Conservation (phyloP, 2,797 vertebrate genomes). For the Smutsia gigantea region DNA sequence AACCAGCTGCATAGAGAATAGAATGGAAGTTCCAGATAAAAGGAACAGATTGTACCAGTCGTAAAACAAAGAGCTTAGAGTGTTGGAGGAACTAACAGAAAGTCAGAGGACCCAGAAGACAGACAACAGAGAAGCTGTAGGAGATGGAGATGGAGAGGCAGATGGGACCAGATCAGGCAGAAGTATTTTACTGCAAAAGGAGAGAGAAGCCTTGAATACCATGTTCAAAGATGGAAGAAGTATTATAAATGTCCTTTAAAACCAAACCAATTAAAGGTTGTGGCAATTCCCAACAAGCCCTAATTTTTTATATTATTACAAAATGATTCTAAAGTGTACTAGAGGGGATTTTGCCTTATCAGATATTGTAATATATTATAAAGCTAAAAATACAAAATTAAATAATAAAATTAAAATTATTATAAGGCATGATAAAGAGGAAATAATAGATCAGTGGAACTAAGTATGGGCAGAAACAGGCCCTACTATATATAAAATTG, state of each 20-base stretch:
- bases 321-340: not conserved
- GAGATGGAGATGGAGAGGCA: not conserved
- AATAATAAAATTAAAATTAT: too few relatives aligned
- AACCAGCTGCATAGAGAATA: not conserved
- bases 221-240: not conserved
- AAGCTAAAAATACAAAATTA: not conserved
- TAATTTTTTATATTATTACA: not conserved
- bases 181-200: not conserved
- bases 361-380: not conserved
- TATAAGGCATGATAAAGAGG: not conserved
- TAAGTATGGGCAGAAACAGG: not conserved
- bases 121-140: not conserved
- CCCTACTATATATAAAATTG: not conserved
- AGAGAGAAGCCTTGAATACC: not conserved
- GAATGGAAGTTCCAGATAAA: not conserved
- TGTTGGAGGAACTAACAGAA: not conserved
- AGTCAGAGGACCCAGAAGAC: not conserved
- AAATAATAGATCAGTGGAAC: not conserved
- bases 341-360: not conserved
- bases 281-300: not conserved
- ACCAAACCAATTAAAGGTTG: not conserved
- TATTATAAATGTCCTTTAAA: not conserved
- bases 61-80: not conserved
- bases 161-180: accelerated
- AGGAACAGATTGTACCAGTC: not conserved